Conservation (phyloP, 2,113 vertebrate genomes). For the Alouatta palliata region DNA sequence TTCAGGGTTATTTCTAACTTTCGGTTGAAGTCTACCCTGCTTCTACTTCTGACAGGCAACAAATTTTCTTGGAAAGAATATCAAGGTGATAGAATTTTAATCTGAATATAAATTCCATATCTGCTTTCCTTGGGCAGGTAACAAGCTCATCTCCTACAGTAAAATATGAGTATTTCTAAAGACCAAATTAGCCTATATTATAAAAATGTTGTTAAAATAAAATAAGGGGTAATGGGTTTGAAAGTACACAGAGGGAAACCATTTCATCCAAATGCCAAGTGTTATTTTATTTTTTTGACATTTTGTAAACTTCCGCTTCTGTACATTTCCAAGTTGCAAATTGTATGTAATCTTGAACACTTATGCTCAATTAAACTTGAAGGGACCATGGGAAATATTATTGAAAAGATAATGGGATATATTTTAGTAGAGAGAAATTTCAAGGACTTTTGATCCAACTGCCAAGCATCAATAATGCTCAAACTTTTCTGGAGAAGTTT, state of each 20-base stretch:
- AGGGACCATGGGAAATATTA: neutral
- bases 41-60: neutral
- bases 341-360: neutral
- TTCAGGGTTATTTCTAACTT: neutral
- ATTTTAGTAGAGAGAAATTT: neutral
- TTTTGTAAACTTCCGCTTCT: neutral
- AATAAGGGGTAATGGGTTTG: slow-evolving; percentile 11
- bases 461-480: neutral
- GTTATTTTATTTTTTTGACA: neutral
- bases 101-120: neutral
- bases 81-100: neutral
- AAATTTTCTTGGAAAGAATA: slow-evolving; percentile 7
- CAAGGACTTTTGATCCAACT: neutral
- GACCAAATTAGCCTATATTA: neutral
- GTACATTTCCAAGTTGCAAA: neutral
- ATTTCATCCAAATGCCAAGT: neutral
- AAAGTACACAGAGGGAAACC: neutral
- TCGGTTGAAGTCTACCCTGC: neutral
- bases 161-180: slow-evolving; percentile 20
- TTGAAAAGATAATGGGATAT: neutral
- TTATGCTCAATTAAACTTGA: slow-evolving; percentile 27
- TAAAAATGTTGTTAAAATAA: slow-evolving; percentile 39
- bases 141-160: slow-evolving; percentile 10
- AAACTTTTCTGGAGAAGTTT: neutral
- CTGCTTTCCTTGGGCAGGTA: neutral